Conservation (phyloP, 2,113 vertebrate species). For the Megalops atlanticus region DNA sequence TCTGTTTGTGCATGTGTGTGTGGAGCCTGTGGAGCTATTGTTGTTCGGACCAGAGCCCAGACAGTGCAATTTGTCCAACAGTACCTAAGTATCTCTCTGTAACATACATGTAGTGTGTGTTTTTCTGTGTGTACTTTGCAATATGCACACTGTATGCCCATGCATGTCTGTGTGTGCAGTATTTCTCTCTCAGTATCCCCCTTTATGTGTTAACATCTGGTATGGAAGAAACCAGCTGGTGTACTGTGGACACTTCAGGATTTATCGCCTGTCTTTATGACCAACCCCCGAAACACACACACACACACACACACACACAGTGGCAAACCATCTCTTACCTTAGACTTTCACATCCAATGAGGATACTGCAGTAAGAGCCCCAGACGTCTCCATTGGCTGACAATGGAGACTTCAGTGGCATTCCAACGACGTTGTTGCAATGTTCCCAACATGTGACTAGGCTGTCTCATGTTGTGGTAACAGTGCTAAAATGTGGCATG, state of each 20-base stretch:
- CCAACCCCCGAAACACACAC: neutral
- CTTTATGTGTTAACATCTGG: slow-evolving; percentile 5
- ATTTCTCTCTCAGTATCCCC: too few relatives aligned
- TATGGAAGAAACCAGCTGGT: slow-evolving; percentile 10
- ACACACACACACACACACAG: neutral
- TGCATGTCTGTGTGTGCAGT: neutral
- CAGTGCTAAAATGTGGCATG: neutral
- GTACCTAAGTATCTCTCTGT: too few relatives aligned
- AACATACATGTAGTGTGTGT: too few relatives aligned
- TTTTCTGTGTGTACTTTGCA: too few relatives aligned
- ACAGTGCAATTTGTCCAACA: too few relatives aligned
- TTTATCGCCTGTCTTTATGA: neutral
- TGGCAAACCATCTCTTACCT: too few relatives aligned
- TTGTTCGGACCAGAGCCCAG: neutral
- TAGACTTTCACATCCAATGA: neutral
- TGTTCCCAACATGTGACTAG: neutral
- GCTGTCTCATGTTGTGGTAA: too few relatives aligned
- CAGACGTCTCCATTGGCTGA: neutral
- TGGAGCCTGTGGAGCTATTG: too few relatives aligned
- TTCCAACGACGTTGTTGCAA: neutral
- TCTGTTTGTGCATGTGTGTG: neutral
- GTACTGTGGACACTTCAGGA: neutral
- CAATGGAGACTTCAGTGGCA: neutral
- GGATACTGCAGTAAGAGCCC: neutral
- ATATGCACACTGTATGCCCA: neutral